A percentile compares a stretch with the other conserved stretches of the same genome.
Evolutionary conservation across 2,113 vertebrate genomes (phyloP).

Genomic region (Regulus satrapa): DNA sequence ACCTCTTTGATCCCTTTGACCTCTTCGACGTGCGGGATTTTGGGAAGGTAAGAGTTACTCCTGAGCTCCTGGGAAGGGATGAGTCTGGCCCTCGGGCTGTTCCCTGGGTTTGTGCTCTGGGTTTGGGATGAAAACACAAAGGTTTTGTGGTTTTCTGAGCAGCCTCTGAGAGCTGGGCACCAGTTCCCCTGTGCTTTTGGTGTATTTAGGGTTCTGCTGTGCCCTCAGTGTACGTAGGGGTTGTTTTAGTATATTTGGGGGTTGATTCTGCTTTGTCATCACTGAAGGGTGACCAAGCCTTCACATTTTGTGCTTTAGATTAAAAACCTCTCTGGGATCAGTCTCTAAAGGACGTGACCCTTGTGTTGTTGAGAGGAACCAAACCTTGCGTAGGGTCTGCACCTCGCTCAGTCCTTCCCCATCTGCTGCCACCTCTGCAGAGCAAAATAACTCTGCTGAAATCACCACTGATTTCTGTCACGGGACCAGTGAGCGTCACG

Average conservation of each 20-base stretch:
- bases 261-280: background rate
- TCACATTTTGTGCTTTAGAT: background rate
- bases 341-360: background rate
- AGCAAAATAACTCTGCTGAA: background rate
- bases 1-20: conserved; percentile 97
- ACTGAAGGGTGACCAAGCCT: background rate
- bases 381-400: accelerated
- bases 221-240: background rate
- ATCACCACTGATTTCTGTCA: background rate
- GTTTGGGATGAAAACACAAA: background rate
- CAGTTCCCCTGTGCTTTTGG: accelerated
- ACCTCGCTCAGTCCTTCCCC: accelerated
- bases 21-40: conserved; percentile 98
- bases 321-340: background rate
- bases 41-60: conserved; percentile 85
- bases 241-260: accelerated
- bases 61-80: background rate
- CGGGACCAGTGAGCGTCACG: accelerated
- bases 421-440: background rate
- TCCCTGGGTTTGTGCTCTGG: background rate
- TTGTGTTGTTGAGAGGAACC: background rate
- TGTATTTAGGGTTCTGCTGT: background rate
- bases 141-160: background rate
- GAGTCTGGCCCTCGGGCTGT: background rate
- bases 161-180: accelerated